Evolutionary conservation across 2,888 invertebrate species (phyloP), one percentile per base, ranked within the genome.

Genomic region (Sarcophaga variegata): DNA sequence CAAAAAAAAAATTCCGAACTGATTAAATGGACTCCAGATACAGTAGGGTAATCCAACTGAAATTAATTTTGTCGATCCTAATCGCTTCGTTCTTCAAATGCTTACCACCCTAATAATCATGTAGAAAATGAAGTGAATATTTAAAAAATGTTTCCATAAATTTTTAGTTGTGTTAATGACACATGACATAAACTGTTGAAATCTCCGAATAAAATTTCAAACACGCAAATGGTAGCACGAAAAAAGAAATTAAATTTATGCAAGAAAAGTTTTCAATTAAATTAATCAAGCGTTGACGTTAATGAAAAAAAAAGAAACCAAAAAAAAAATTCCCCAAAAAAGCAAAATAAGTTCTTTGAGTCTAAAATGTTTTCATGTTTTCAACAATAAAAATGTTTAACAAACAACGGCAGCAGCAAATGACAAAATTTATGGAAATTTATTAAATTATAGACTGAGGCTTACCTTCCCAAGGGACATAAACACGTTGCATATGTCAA

Each of bases 191-290:
- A 64, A 80, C 59, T n/a, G 20, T 64, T 72, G 11, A 27, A 60
- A 62, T 69, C 47, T 67, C 47, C 10, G 20, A 75, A 72, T 45
- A 70, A 78, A 74, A 74, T 4, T 6, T 67, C 22, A 47, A 66
- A 66, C 22, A 66, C 17, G 54, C 54, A 54, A 54, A 54, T 54
- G 54, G 17, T 12, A 12, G 54, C 54, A 54, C 17, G 54, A 54
- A 54, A 54, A 54, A 54, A 14, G 17, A 17, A 59, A 17, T 8
- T 4, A n/a, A 71, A 59, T 71, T 86, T 89, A 83, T 86, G 88
- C 86, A 74, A 84, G 86, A 76, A 63, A 89, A 88, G 84, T 90
- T 88, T 54, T 87, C 88, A 89, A 83, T 89, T 90, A 86, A 81
- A 87, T 83, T 83, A 76, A 86, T 83, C 83, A 86, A 54, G 59